Evolutionary conservation across 2,888 invertebrate genomes (phyloP), one percentile per base, ranked within the genome.

Genomic region (Cataglyphis albicans): DNA sequence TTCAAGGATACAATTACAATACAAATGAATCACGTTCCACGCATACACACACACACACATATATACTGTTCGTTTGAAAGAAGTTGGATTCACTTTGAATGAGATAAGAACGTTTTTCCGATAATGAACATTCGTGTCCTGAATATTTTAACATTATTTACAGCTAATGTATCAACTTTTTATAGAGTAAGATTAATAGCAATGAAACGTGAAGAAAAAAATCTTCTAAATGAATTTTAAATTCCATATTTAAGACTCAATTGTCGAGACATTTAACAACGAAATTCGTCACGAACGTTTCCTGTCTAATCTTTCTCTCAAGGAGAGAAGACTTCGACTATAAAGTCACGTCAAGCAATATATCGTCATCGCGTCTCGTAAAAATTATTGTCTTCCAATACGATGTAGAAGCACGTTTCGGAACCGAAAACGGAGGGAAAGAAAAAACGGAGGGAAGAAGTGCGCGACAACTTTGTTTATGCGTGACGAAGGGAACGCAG

Each of bases 401-500:
- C n/a, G 21, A 64, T 25, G 44, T 41, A 3, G 9, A 35, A 15
- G 15, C 35, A 35, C 7, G 4, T 41, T 44, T 18, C 44, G 44
- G 15, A 12, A 25, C 6, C n/a, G 52, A n/a, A 52, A n/a, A 52
- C n/a, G 9, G 52, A 2, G 52, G n/a, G 52, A 7, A 9, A 52
- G 48, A 18, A 52, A 7, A 52, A 7, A 9, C 9, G 52, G 21
- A 21, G n/a, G 15, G 6, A 18, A 38, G 6, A 38, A 6, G 10
- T 12, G 18, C 10, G 59, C 57, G 44, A 68, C 35, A n/a, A 38
- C 52, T n/a, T 68, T 78, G 78, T 78, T 78, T 78, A 59, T 29
- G 67, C 41, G 64, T 52, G 21, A 25, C 25, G 32, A 9, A 9
- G 29, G 21, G 12, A 12, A 41, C 29, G 38, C 48, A 67, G 44